Evolutionary conservation across 1,140 invertebrate genomes (phyloP).

Genomic region (Drosophila littoralis): DNA sequence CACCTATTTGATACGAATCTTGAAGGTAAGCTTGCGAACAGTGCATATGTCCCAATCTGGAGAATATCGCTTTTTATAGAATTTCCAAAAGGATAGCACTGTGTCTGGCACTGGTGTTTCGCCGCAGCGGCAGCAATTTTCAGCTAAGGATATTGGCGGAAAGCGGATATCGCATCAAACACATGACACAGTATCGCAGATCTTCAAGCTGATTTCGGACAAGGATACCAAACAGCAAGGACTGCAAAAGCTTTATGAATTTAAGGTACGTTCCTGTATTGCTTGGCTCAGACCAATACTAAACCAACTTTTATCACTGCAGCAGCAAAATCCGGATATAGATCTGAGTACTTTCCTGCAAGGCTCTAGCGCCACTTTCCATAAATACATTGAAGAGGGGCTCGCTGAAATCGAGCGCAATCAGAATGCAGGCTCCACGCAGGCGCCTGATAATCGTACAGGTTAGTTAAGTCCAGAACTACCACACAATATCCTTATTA

Average conservation of each 20-base stretch:
- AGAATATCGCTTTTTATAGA: slow-evolving; percentile 40
- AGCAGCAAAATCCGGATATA: slow-evolving; percentile 94
- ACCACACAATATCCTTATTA: slow-evolving; percentile 35
- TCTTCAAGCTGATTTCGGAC: slow-evolving; percentile 96
- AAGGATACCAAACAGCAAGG: slow-evolving; percentile 95
- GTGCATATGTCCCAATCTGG: not conserved
- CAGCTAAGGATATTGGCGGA: slow-evolving; percentile 83
- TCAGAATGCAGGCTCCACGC: slow-evolving; percentile 47
- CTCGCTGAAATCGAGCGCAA: slow-evolving; percentile 90
- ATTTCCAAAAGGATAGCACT: slow-evolving; percentile 79
- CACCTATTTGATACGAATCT: slow-evolving; percentile 90
- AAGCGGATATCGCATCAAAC: slow-evolving; percentile 85
- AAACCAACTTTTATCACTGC: not conserved
- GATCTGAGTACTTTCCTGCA: slow-evolving; percentile 96
- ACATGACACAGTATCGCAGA: slow-evolving; percentile 94
- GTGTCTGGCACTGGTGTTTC: slow-evolving; percentile 51
- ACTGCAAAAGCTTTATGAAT: slow-evolving; percentile 94
- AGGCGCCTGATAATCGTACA: slow-evolving; percentile 61
- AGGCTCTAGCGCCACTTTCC: slow-evolving; percentile 95
- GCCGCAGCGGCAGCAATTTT: slow-evolving; percentile 64
- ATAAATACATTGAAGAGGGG: slow-evolving; percentile 95
- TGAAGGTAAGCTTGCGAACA: slow-evolving; percentile 86
- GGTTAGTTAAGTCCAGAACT: slow-evolving; percentile 38
- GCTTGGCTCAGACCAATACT: not conserved
- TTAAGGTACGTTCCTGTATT: slow-evolving; percentile 85